Evolutionary conservation across 2,113 vertebrate species (phyloP).

Genomic region (Hippocampus mohnikei): DNA sequence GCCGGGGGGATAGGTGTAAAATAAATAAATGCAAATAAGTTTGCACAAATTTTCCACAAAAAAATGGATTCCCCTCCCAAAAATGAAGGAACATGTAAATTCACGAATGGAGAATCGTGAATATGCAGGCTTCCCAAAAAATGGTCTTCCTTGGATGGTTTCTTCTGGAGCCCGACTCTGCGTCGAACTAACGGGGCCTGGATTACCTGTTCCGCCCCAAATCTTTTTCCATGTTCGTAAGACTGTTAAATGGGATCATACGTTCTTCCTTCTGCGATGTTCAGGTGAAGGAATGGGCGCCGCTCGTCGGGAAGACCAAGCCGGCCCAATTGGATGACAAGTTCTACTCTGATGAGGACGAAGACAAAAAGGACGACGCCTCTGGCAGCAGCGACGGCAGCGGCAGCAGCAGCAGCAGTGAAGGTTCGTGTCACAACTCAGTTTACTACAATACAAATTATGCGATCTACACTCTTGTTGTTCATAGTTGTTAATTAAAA

Average conservation of each 20-base stretch:
- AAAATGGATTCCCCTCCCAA: too few species aligned
- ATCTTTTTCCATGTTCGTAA: not conserved
- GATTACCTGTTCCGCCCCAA: not conserved
- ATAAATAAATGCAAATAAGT: too few species aligned
- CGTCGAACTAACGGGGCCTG: not conserved
- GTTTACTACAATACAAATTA: too few species aligned
- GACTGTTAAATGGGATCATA: not conserved
- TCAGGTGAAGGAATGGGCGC: conserved; percentile 80
- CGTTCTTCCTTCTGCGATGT: not conserved
- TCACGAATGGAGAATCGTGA: too few species aligned
- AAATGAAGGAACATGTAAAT: too few species aligned
- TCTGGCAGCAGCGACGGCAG: conserved; percentile 70
- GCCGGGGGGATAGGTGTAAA: too few species aligned
- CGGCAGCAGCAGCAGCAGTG: conserved; percentile 67
- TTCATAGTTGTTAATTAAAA: too few species aligned
- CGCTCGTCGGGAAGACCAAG: conserved; percentile 74
- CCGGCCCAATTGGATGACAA: conserved; percentile 76
- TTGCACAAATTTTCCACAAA: too few species aligned
- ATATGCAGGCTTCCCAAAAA: too few species aligned
- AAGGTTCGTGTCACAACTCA: conserved; percentile 29
- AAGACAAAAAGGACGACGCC: conserved; percentile 73
- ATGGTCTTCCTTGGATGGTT: not conserved
- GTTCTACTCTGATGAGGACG: conserved; percentile 89
- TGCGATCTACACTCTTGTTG: too few species aligned
- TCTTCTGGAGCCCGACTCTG: not conserved